Base-by-base conservation (phyloP, 1,140 invertebrate species). In the Caenorhabditis latens region DNA sequence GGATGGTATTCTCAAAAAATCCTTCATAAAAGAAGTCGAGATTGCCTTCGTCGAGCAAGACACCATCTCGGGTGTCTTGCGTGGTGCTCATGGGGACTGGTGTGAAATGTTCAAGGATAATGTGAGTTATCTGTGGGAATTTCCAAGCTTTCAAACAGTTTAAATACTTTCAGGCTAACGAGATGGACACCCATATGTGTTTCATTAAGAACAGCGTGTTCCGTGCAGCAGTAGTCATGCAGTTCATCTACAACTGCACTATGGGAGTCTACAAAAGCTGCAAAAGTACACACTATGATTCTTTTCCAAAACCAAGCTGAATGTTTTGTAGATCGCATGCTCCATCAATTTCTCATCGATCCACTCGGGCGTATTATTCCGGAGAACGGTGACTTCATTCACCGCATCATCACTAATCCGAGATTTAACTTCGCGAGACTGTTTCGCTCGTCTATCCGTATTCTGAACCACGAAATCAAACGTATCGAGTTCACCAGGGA, bases 71-170 rank as follows among this genome's bases (percentile, higher is more conserved):
- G 19, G 42, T 6, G 65, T 71, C 4, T 19, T 71, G 2, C 11
- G 65, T 19, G 42, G 65, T 6, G 65, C n/a, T 8, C 40, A 46
- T 43, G 65, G 65, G 16, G 65, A 71, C 13, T 71, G 65, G 65
- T 71, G 65, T 4, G 65, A 71, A 19, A 71, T 71, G 65, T 71
- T 71, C 21, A 16, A 43, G 42, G 65, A 71, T 46, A 71, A 71
- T 43, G 65, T 71, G 16, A 46, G 65, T 71, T 46, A 65, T 40
- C 21, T 40, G 8, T 21, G 4, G 16, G 21, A 58, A 58, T 9
- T 21, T 2, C 32, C 32, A 32, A 58, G 0, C 0, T 8, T n/a
- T 8, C 0, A 5, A 2, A 58, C n/a, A n/a, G n/a, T n/a, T n/a
- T n/a, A n/a, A n/a, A n/a, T n/a, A 63, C 9, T 43, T 71, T 71